Percentiles rank a stretch among this genome's conserved stretches.
Conservation (phyloP, 2,888 invertebrate species). For the Agapetus fuscipes region DNA sequence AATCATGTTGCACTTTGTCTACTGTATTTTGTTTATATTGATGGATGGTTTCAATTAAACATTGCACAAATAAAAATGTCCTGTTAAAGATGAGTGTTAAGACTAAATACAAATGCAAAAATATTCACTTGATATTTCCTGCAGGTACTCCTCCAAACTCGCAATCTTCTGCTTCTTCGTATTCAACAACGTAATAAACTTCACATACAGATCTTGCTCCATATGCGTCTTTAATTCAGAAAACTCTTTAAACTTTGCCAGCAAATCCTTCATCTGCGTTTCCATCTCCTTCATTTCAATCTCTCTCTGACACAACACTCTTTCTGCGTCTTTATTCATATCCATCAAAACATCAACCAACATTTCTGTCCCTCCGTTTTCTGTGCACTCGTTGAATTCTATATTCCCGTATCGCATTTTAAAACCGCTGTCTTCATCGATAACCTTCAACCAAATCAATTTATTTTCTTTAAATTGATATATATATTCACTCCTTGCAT, state of each 20-base stretch:
- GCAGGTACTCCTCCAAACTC: conserved; percentile 14
- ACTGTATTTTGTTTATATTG: too few relatives aligned
- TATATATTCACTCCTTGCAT: conserved; percentile 1
- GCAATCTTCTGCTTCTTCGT: conserved; percentile 12
- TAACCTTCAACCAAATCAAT: conserved; percentile 10
- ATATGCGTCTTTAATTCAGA: conserved; percentile 12
- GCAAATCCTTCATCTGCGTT: conserved; percentile 2
- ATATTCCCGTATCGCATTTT: conserved; percentile 10
- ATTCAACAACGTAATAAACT: conserved; percentile 14
- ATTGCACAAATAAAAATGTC: too few relatives aligned
- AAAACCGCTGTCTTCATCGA: neutral
- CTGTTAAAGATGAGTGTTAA: too few relatives aligned
- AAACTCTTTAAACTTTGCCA: conserved; percentile 8
- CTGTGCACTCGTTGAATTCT: conserved; percentile 7
- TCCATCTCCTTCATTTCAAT: conserved; percentile 9
- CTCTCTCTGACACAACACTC: conserved; percentile 9
- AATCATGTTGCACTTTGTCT: too few relatives aligned
- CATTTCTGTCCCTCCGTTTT: conserved; percentile 11
- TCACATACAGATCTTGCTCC: conserved; percentile 17
- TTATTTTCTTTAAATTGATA: conserved; percentile 6
- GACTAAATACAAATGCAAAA: too few relatives aligned
- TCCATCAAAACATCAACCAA: conserved; percentile 10
- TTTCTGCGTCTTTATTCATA: conserved; percentile 7
- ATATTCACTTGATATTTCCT: too few relatives aligned
- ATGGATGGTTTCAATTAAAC: too few relatives aligned